Evolutionary conservation across 2,888 invertebrate species (phyloP), one percentile per base, ranked within the genome.

Genomic region (Entomobrya multifasciata): DNA sequence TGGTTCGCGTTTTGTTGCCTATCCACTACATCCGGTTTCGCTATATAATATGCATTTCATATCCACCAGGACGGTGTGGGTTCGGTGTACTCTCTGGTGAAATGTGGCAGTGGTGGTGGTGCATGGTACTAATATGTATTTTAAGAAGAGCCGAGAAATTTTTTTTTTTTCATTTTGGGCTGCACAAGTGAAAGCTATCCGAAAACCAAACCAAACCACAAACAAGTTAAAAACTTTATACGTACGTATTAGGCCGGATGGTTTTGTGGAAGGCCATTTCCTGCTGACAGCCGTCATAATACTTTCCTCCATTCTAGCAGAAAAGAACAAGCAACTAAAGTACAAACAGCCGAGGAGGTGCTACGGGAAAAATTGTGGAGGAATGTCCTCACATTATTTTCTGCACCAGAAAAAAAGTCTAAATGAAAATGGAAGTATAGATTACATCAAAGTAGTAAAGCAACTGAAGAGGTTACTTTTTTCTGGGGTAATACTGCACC

Each of bases 191-290:
- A 72, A 72, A 52, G 55, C 27, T 55, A 55, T 55, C 52, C 4
- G 36, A 36, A n/a, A n/a, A n/a, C n/a, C n/a, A 20, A n/a, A 27
- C n/a, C 30, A 49, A 74, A 74, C 52, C 52, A 74, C 74, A 70
- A 52, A 74, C 74, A 74, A 55, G 74, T 74, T 52, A 74, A 74
- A 74, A 74, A 30, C 36, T 74, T 47, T n/a, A n/a, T n/a, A n/a
- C n/a, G 47, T 47, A 36, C 52, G 52, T 36, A 74, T 55, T 52
- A 36, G 36, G 17, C 74, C 74, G 74, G 74, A 74, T 74, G 74
- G 60, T 47, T 83, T 79, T 83, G 74, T 74, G 76, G 82, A 83
- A 83, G 82, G 82, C 82, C 82, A 83, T 83, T 83, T 83, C 82
- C 82, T 83, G 74, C 74, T 74, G 74, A 74, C 74, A 74, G 74